phyloP scores from a whole-genome alignment of 2,888 invertebrate genomes.

The Andrena bucephala region DNA sequence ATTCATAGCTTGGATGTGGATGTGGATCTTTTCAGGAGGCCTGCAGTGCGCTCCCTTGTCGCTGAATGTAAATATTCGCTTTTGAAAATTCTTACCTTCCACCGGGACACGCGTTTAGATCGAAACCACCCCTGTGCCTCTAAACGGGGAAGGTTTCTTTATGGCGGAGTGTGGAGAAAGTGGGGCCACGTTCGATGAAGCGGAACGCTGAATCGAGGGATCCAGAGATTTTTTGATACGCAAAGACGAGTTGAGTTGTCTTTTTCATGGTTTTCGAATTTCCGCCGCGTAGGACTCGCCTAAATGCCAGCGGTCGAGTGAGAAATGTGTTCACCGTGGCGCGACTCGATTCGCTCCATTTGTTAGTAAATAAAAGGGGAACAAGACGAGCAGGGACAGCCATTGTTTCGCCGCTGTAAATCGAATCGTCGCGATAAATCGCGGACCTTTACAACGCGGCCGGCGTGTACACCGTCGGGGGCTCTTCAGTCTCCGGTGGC shows the following conservation, averaged over 20 bases:
- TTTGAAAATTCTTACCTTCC: too few species aligned
- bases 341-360: constrained; percentile 33
- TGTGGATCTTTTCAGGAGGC: neutral
- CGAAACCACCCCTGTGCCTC: too few species aligned
- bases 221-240: neutral
- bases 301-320: constrained; percentile 12
- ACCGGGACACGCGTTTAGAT: too few species aligned
- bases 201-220: neutral
- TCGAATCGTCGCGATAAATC: constrained; percentile 59
- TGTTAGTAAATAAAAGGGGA: constrained; percentile 52
- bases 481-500: neutral
- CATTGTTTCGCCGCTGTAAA: constrained; percentile 56
- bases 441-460: constrained; percentile 46
- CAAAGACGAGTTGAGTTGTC: too few species aligned
- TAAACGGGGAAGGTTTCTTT: too few species aligned
- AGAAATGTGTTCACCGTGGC: constrained; percentile 20
- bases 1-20: neutral
- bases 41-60: too few species aligned
- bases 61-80: too few species aligned
- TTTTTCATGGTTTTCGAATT: too few species aligned
- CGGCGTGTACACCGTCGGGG: neutral
- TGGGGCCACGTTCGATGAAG: too few species aligned
- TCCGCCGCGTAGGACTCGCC: neutral
- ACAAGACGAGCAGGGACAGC: constrained; percentile 24
- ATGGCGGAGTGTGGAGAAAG: too few species aligned